Conservation (phyloP, 2,113 vertebrate genomes). For the Alexandromys fortis region DNA sequence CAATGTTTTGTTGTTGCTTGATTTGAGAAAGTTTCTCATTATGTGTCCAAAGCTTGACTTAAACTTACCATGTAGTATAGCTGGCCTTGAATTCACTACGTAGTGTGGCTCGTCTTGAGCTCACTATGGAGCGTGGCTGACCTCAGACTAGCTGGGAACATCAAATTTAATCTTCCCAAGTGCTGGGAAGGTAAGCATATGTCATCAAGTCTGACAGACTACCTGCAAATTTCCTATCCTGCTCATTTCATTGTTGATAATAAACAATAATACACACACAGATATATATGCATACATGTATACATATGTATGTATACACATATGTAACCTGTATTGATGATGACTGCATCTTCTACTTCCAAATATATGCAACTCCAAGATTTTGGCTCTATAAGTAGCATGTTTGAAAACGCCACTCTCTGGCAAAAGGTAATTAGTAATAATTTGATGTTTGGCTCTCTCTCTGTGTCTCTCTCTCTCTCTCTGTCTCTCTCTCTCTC, state of each 20-base stretch:
- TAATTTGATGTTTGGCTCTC: neutral
- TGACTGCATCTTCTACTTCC: neutral
- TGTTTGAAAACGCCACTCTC: neutral
- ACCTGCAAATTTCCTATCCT: neutral
- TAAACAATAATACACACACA: neutral
- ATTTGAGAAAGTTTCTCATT: neutral
- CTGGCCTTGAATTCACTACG: neutral
- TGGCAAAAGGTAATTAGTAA: neutral
- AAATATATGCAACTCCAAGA: neutral
- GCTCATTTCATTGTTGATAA: constrained; percentile 7
- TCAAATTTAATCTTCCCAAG: neutral
- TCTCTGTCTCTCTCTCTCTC: no score
- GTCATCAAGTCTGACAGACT: neutral
- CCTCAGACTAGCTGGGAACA: neutral
- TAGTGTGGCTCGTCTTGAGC: neutral
- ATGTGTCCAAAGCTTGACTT: neutral
- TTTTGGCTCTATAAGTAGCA: neutral
- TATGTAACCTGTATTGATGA: neutral
- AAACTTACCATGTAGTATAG: neutral
- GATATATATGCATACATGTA: neutral
- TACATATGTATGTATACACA: neutral
- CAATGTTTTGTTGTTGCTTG: neutral
- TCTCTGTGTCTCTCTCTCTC: no score
- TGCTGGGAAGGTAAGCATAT: neutral
- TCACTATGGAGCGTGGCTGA: neutral